phyloP scores from a whole-genome alignment of 1,140 invertebrate genomes.

The Anoplophora glabripennis region DNA sequence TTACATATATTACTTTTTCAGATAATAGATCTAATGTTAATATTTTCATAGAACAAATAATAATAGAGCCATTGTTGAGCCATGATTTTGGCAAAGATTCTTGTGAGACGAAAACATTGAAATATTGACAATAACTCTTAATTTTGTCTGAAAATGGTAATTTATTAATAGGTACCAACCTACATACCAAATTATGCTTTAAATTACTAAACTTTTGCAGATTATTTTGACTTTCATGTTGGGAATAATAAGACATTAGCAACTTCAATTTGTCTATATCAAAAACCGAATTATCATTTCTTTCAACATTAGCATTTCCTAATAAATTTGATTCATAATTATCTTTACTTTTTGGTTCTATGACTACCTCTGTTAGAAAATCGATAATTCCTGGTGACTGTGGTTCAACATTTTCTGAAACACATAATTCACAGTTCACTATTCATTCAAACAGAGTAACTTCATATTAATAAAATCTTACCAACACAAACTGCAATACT shows the following conservation, averaged over 20 bases:
- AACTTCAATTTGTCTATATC: too few relatives aligned
- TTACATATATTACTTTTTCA: constrained; percentile 26
- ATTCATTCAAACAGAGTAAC: background rate
- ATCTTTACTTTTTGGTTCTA: constrained; percentile 21
- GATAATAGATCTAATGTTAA: constrained; percentile 12
- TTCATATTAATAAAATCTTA: constrained; percentile 36
- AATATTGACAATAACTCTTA: constrained; percentile 16
- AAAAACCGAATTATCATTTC: background rate
- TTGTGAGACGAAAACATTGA: constrained; percentile 32
- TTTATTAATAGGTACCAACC: constrained; percentile 25
- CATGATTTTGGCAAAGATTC: constrained; percentile 8
- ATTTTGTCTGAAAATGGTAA: constrained; percentile 8
- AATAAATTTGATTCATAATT: background rate
- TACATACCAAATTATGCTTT: constrained; percentile 17
- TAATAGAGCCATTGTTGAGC: background rate
- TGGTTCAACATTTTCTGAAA: constrained; percentile 42
- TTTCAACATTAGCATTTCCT: background rate
- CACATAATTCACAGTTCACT: background rate
- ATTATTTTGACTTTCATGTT: background rate
- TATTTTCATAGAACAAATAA: constrained; percentile 19
- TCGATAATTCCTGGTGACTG: constrained; percentile 38
- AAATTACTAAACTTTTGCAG: constrained; percentile 5
- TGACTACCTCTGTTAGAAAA: constrained; percentile 44
- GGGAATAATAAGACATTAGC: too few relatives aligned
- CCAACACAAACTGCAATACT: constrained; percentile 52